These are phyloP conservation scores for Phylloscopus whistleri DNA, from an alignment of 2,113 vertebrate genomes.

Conservation along the genomic window DNA sequence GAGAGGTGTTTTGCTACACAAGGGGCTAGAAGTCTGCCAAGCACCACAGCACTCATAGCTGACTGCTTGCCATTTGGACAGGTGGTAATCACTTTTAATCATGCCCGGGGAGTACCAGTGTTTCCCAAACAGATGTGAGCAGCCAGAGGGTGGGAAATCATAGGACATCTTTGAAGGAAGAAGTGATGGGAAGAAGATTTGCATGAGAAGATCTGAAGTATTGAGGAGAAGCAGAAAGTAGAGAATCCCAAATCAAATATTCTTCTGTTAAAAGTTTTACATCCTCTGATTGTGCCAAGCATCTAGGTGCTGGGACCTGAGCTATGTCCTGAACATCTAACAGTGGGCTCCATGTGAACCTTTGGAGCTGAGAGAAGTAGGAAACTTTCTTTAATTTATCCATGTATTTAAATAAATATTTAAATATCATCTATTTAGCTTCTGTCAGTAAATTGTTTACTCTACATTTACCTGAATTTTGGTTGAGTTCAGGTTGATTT, in stretches of 20 bases:
- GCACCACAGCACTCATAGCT: neutral
- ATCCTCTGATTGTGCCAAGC: neutral
- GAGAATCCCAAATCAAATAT: neutral
- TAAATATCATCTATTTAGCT: neutral
- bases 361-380: neutral
- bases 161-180: neutral
- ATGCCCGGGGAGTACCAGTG: neutral
- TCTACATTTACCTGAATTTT: neutral
- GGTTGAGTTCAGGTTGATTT: neutral
- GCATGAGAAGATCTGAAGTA: neutral
- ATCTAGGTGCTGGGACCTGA: neutral
- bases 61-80: neutral
- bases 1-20: neutral
- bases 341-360: neutral
- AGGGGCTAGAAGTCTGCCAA: neutral
- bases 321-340: neutral
- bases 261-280: neutral
- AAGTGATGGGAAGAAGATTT: neutral
- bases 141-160: neutral
- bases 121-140: neutral
- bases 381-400: neutral
- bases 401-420: neutral
- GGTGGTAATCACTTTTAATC: neutral
- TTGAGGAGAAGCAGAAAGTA: neutral
- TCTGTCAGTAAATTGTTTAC: neutral